Evolutionary conservation across 1,140 invertebrate species (phyloP).

Genomic region (Papilio xuthus): DNA sequence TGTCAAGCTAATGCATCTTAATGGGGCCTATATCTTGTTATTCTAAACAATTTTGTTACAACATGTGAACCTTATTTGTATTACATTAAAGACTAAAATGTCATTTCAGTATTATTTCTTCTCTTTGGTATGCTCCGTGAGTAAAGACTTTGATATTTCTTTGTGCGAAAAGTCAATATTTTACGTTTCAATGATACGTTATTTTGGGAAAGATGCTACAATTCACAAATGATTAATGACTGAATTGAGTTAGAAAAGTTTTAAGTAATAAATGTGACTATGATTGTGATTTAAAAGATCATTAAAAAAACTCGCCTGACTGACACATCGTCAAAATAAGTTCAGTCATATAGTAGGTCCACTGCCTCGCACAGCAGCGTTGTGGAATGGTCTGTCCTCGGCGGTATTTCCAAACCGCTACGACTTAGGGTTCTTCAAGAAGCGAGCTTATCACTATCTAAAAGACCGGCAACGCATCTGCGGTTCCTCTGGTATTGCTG

Average conservation of each 20-base stretch:
- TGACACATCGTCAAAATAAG: too few species aligned
- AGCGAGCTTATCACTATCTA: too few species aligned
- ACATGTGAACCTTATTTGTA: neutral
- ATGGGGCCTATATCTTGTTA: conserved; percentile 7
- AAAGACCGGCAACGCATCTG: too few species aligned
- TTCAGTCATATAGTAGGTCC: too few species aligned
- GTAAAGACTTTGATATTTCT: neutral
- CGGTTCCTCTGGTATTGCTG: too few species aligned
- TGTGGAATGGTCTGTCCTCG: too few species aligned
- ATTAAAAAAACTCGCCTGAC: too few species aligned
- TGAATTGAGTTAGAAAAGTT: neutral
- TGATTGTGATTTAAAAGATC: too few species aligned
- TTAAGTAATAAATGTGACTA: too few species aligned
- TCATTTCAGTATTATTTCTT: neutral
- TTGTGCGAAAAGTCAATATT: neutral
- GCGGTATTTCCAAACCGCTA: too few species aligned
- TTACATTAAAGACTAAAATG: neutral
- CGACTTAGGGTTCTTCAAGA: too few species aligned
- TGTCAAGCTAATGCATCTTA: conserved; percentile 22
- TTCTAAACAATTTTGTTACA: neutral
- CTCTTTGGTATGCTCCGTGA: neutral
- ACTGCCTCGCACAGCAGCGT: too few species aligned
- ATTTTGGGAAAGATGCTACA: neutral
- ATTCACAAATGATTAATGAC: neutral
- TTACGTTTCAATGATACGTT: neutral